A percentile compares a stretch with the other conserved stretches of the same genome.
These are phyloP conservation scores for Heteronetta atricapilla DNA, from an alignment of 2,113 vertebrate species.

Conservation along the genomic window DNA sequence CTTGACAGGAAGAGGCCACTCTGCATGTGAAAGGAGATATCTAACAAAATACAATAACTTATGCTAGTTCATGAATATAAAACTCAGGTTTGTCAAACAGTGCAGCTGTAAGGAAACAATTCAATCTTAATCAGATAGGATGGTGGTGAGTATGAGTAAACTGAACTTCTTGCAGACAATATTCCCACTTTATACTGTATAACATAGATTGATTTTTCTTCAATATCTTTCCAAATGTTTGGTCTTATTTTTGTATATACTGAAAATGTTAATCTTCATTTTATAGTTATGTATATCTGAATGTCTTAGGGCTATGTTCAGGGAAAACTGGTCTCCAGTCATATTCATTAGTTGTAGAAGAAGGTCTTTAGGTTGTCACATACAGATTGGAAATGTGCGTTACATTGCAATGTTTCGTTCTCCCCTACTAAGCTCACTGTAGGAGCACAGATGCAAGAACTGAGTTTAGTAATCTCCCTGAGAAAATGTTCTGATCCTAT, in stretches of 20 bases:
- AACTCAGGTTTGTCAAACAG: not conserved
- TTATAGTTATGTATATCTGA: not conserved
- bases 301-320: not conserved
- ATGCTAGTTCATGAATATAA: not conserved
- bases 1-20: not conserved
- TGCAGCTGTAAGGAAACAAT: not conserved
- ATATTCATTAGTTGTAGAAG: not conserved
- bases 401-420: not conserved
- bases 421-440: not conserved
- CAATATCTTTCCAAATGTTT: not conserved
- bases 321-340: not conserved
- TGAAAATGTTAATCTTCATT: not conserved
- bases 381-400: not conserved
- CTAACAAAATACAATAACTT: not conserved
- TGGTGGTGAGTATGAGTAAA: not conserved
- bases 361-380: not conserved
- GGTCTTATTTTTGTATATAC: not conserved
- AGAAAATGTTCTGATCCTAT: slow-evolving; percentile 26
- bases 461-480: not conserved
- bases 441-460: not conserved
- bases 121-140: not conserved
- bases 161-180: not conserved
- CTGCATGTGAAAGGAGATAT: not conserved
- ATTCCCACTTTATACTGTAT: not conserved
- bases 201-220: not conserved